These are phyloP conservation scores for Cyphomyrmex costatus DNA, from an alignment of 1,140 invertebrate genomes.

Conservation along the genomic window DNA sequence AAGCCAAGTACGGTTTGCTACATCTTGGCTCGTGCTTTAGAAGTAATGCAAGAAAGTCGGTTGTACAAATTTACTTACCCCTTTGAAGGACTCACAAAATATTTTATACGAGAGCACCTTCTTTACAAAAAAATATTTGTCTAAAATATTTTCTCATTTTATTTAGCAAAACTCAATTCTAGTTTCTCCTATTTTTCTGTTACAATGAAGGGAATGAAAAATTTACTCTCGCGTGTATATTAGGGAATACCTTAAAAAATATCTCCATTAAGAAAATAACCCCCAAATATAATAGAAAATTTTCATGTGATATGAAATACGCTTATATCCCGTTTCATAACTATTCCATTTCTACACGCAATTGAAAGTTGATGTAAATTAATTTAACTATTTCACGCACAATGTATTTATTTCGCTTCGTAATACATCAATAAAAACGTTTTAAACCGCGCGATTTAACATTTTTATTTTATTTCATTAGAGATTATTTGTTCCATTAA, in stretches of 20 bases:
- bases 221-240: neutral
- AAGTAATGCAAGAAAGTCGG: constrained; percentile 56
- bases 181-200: constrained; percentile 13
- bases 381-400: constrained; percentile 6
- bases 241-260: constrained; percentile 9
- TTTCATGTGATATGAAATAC: neutral
- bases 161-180: constrained; percentile 9
- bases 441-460: neutral
- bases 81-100: constrained; percentile 47
- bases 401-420: constrained; percentile 19
- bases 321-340: neutral
- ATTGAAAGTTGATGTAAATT: constrained; percentile 29
- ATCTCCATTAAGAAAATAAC: neutral
- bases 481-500: constrained; percentile 15
- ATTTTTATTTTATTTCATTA: constrained; percentile 29
- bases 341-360: constrained; percentile 9
- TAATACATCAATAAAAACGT: constrained; percentile 4
- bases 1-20: constrained; percentile 48
- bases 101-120: constrained; percentile 48
- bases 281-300: constrained; percentile 16
- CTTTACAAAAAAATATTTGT: constrained; percentile 47
- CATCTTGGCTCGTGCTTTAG: constrained; percentile 36
- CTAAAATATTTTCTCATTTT: constrained; percentile 52
- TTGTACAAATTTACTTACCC: constrained; percentile 50
- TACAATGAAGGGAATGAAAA: neutral